Conservation (phyloP, 2,888 invertebrate species). For the Drosophila koepferae region DNA sequence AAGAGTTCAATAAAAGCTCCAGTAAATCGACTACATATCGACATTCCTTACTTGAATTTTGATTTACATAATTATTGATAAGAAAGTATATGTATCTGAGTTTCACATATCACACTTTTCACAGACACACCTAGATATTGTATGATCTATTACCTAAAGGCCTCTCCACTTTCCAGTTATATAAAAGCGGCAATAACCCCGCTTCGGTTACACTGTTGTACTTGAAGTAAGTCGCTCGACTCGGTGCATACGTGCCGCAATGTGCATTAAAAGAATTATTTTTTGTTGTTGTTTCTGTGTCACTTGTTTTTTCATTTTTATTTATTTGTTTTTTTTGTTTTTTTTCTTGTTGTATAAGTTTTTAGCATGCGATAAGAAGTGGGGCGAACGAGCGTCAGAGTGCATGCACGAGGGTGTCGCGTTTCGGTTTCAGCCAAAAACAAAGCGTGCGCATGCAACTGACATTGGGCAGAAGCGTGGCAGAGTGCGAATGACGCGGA, state of each 20-base stretch:
- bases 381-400: conserved; percentile 52
- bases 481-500: conserved; percentile 39
- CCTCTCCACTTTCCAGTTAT: conserved; percentile 16
- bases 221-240: conserved; percentile 18
- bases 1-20: not conserved
- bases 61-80: conserved; percentile 5
- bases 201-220: conserved; percentile 35
- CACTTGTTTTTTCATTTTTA: not conserved
- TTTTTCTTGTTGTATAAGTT: conserved; percentile 21
- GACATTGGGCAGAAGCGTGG: conserved; percentile 75
- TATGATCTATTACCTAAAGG: not conserved
- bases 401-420: conserved; percentile 53
- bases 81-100: not conserved
- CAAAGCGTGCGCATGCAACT: conserved; percentile 54
- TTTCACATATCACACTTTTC: not conserved
- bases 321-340: too few species aligned
- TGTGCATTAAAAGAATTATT: conserved; percentile 34
- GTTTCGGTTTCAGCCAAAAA: conserved; percentile 41
- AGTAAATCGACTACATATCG: not conserved
- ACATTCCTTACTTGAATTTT: not conserved
- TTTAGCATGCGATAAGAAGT: conserved; percentile 58
- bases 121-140: not conserved
- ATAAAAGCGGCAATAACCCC: conserved; percentile 37
- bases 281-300: not conserved
- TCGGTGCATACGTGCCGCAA: conserved; percentile 48